phyloP scores from a whole-genome alignment of 2,888 invertebrate genomes.

The Tiliacea citrago region DNA sequence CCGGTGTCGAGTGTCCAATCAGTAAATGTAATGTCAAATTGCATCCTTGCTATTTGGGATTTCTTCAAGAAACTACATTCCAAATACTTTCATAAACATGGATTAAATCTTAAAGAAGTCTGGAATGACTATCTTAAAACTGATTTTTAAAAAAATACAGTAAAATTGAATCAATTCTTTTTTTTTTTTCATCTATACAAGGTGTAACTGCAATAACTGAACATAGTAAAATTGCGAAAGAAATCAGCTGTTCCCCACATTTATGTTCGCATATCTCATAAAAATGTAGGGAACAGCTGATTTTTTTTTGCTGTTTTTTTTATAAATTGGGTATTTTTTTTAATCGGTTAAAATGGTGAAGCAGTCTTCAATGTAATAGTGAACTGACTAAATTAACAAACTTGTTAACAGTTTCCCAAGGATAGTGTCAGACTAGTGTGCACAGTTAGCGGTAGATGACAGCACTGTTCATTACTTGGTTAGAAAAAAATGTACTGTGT shows the following conservation, averaged over 20 bases:
- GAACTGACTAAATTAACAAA: conserved; percentile 33
- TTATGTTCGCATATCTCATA: too few relatives aligned
- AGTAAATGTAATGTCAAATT: not conserved
- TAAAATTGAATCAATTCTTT: too few relatives aligned
- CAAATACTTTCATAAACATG: not conserved
- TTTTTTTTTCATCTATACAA: not conserved
- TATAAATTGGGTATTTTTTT: not conserved
- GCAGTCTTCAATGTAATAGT: conserved; percentile 20
- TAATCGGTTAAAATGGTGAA: conserved; percentile 20
- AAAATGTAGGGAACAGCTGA: too few relatives aligned
- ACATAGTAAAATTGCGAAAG: too few relatives aligned
- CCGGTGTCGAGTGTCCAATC: not conserved
- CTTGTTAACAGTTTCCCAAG: conserved; percentile 50
- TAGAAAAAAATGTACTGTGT: conserved; percentile 1
- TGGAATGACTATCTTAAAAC: not conserved
- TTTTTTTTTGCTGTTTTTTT: not conserved
- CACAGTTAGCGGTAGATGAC: conserved; percentile 60
- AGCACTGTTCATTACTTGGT: conserved; percentile 53
- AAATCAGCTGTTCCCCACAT: too few relatives aligned
- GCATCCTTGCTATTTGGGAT: not conserved
- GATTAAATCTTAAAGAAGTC: not conserved
- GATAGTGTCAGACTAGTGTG: conserved; percentile 54
- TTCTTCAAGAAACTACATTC: not conserved
- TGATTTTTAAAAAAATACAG: not conserved
- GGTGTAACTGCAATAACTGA: too few relatives aligned